Conservation (phyloP, 2,797 vertebrate species). For the Hyperoplus immaculatus region DNA sequence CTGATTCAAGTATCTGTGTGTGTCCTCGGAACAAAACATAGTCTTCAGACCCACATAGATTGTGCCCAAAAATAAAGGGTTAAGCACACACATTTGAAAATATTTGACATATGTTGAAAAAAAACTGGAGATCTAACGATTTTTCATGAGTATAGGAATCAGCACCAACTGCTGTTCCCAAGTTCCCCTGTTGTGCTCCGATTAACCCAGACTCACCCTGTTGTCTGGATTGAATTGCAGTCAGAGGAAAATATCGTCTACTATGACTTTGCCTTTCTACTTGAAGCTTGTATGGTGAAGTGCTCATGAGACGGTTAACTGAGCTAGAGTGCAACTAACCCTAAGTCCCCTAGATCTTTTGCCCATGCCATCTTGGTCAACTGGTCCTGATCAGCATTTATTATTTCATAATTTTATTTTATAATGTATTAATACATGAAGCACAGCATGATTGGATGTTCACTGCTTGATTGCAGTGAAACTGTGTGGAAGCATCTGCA, state of each 20-base stretch:
- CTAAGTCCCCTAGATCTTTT: too few species aligned
- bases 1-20: background rate
- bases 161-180: conserved; percentile 7
- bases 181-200: conserved; percentile 11
- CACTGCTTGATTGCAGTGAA: too few species aligned
- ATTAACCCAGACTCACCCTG: conserved; percentile 15
- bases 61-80: background rate
- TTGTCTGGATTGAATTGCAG: conserved; percentile 18
- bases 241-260: background rate
- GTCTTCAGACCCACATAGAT: background rate
- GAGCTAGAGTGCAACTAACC: background rate
- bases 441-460: too few species aligned
- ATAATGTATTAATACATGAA: too few species aligned
- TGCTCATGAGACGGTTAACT: conserved; percentile 2
- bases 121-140: background rate
- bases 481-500: too few species aligned
- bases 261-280: conserved; percentile 15
- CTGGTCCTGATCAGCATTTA: too few species aligned
- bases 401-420: too few species aligned
- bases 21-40: background rate
- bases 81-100: background rate
- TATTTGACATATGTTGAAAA: background rate
- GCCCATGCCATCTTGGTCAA: too few species aligned
- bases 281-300: background rate
- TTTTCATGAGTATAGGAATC: background rate